Evolutionary conservation across 2,797 vertebrate species (phyloP), one percentile per base, ranked within the genome.

Genomic region (Nasua narica): DNA sequence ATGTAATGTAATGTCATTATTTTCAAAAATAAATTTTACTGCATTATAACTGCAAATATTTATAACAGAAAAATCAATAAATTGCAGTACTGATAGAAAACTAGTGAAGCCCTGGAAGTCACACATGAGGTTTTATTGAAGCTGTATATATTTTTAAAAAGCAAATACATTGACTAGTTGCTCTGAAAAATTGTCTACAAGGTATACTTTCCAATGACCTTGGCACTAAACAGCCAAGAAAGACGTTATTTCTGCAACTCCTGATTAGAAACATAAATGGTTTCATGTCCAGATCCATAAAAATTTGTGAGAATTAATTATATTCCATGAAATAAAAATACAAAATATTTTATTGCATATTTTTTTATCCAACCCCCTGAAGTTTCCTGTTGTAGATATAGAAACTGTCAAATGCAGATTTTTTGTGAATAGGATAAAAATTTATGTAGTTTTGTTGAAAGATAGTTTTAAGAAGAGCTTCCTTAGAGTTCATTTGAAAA

Each of bases 121-220:
- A 88, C 48, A 32, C 16, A 52, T 48, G 43, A 82, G 14, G 10
- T 70, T 85, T 96, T 85, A 88, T 43, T 54, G 62, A 78, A 78
- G 35, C 19, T 56, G 12, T 21, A 62, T 62, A 69, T 40, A 62
- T 69, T 82, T 82, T 77, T 77, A 7, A 48, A 96, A 87, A 79
- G 60, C 89, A 96, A 94, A 25, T 50, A 67, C 67, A 92, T 85
- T 89, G 62, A 77, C 48, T 84, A 65, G 25, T 69, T 84, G 40
- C 65, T 56, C 60, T 74, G 19, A 69, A 94, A 95, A 40, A 92
- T 27, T 81, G 13, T 56, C 54, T 70, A 92, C 18, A 65, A 79
- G 58, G n/a, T 76, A 67, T 58, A 70, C 54, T 83, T 89, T 79
- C 32, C 77, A 95, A 79, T 52, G 23, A 74, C 40, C 18, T 74